Conservation (phyloP, 2,888 invertebrate genomes). For the Cephonodes hylas region DNA sequence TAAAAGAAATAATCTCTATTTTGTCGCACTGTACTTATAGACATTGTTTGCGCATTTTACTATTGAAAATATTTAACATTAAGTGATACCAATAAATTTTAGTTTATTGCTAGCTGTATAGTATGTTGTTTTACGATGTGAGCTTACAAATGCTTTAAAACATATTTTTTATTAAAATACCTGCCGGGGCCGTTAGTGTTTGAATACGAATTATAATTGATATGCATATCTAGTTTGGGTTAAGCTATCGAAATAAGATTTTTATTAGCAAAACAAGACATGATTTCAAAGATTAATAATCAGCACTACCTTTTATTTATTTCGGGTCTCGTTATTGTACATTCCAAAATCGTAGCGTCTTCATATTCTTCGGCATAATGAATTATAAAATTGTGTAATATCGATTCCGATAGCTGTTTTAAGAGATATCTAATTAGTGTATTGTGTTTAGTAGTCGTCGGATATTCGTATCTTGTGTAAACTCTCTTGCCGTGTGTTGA, state of each 20-base stretch:
- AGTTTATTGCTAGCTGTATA: constrained; percentile 54
- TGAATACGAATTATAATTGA: constrained; percentile 10
- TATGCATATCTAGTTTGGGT: constrained; percentile 12
- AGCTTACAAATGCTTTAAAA: constrained; percentile 70
- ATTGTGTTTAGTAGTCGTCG: not conserved
- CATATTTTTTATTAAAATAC: constrained; percentile 18
- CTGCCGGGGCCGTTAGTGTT: not conserved
- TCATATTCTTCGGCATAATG: not conserved
- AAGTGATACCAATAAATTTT: constrained; percentile 9
- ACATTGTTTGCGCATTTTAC: constrained; percentile 39
- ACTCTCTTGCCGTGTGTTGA: constrained; percentile 57
- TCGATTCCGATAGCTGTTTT: not conserved
- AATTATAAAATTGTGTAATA: not conserved
- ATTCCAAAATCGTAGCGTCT: not conserved
- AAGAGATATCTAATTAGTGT: not conserved
- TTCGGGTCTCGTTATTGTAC: not conserved
- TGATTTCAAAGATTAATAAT: not conserved
- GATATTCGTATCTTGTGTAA: not conserved
- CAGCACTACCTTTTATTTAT: not conserved
- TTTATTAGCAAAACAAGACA: not conserved
- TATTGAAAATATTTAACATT: constrained; percentile 23
- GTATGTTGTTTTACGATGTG: constrained; percentile 49
- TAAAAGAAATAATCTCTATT: constrained; percentile 10
- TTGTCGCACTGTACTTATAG: constrained; percentile 38
- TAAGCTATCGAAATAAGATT: not conserved